Conservation (phyloP, 2,113 vertebrate species). For the Mormyrus lacerda region DNA sequence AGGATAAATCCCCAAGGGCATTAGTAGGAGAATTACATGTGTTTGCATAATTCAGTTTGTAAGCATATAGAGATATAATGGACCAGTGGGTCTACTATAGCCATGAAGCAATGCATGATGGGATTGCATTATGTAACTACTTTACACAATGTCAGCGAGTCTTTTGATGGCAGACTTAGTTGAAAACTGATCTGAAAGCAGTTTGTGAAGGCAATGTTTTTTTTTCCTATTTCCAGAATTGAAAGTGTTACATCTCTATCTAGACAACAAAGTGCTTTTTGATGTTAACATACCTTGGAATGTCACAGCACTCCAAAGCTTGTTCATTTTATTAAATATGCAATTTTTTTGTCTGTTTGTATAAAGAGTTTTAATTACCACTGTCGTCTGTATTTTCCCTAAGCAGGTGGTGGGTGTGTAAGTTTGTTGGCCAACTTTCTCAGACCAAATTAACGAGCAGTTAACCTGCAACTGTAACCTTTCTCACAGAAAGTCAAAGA, state of each 20-base stretch:
- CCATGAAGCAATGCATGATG: neutral
- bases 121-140: neutral
- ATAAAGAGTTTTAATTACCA: neutral
- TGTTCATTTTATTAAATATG: neutral
- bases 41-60: conserved; percentile 2
- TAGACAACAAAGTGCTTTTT: neutral
- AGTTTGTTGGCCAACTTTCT: neutral
- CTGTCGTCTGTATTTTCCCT: neutral
- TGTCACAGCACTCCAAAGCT: neutral
- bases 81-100: neutral
- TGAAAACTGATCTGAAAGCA: neutral
- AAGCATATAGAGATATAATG: neutral
- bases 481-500: conserved; percentile 50
- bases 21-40: neutral
- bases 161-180: neutral
- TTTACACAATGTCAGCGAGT: neutral
- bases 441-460: neutral
- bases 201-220: neutral
- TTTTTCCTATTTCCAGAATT: neutral
- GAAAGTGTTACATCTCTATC: neutral
- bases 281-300: neutral
- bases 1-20: neutral
- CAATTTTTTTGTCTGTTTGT: neutral
- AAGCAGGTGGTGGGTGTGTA: neutral
- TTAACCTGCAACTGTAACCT: conserved; percentile 35